Evolutionary conservation across 2,797 vertebrate genomes (phyloP).

Genomic region (Pteropus rufus): DNA sequence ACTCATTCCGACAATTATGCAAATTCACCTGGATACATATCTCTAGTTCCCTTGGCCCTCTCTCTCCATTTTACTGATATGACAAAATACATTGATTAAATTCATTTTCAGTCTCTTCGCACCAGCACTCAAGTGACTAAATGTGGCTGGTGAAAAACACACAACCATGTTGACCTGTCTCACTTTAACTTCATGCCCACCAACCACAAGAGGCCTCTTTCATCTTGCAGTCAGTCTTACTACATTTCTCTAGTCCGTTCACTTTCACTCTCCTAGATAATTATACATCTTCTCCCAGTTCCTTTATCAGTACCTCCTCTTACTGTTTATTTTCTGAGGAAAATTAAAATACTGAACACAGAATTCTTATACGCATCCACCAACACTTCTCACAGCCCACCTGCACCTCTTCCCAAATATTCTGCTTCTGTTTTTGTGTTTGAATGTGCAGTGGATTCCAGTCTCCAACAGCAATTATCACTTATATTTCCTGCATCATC

Average conservation of each 20-base stretch:
- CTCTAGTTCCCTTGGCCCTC: not conserved
- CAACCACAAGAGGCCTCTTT: not conserved
- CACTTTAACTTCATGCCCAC: not conserved
- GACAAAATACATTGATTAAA: not conserved
- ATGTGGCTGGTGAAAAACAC: not conserved
- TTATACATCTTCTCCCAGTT: not conserved
- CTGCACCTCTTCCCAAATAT: not conserved
- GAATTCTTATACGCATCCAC: not conserved
- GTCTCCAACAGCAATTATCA: not conserved
- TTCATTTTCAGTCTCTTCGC: not conserved
- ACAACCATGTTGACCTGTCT: not conserved
- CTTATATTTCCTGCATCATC: not conserved
- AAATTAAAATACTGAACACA: not conserved
- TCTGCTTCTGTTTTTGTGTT: not conserved
- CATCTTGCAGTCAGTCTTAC: not conserved
- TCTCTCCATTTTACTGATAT: not conserved
- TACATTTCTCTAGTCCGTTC: not conserved
- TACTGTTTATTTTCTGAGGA: not conserved
- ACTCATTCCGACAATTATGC: not conserved
- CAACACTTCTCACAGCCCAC: not conserved
- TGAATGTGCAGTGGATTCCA: not conserved
- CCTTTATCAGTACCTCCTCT: not conserved
- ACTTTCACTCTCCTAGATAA: not conserved
- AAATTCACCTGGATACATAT: not conserved
- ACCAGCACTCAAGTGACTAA: not conserved